phyloP scores from a whole-genome alignment of 2,113 vertebrate genomes.

The Bujurquina vittata region DNA sequence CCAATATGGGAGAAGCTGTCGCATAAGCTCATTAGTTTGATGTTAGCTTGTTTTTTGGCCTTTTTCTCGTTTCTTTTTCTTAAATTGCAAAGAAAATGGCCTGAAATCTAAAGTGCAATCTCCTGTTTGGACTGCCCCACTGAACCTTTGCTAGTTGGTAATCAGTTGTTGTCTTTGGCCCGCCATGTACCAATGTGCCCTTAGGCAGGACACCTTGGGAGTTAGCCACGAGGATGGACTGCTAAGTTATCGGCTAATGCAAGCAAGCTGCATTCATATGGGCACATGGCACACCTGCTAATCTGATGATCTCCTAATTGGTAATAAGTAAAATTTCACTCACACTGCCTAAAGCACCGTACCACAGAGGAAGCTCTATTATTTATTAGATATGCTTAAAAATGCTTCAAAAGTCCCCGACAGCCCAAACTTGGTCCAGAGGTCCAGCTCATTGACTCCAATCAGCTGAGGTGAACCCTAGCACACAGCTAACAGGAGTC shows the following conservation, averaged over 20 bases:
- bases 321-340: not conserved
- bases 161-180: not conserved
- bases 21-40: not conserved
- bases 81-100: not conserved
- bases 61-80: not conserved
- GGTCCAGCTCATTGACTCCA: too few relatives aligned
- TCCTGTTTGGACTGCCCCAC: not conserved
- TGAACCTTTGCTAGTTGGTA: not conserved
- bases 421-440: too few relatives aligned
- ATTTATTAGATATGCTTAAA: too few relatives aligned
- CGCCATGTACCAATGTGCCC: rapidly evolving
- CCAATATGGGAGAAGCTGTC: not conserved
- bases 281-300: not conserved
- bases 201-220: not conserved
- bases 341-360: not conserved
- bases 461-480: too few relatives aligned
- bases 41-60: not conserved
- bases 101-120: not conserved
- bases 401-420: too few relatives aligned
- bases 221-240: not conserved
- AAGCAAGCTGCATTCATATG: not conserved
- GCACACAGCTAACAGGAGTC: not conserved
- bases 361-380: too few relatives aligned
- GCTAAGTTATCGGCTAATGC: not conserved
- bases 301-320: not conserved